phyloP scores from a whole-genome alignment of 2,113 vertebrate species.

The Sterrhoptilus dennistouni region DNA sequence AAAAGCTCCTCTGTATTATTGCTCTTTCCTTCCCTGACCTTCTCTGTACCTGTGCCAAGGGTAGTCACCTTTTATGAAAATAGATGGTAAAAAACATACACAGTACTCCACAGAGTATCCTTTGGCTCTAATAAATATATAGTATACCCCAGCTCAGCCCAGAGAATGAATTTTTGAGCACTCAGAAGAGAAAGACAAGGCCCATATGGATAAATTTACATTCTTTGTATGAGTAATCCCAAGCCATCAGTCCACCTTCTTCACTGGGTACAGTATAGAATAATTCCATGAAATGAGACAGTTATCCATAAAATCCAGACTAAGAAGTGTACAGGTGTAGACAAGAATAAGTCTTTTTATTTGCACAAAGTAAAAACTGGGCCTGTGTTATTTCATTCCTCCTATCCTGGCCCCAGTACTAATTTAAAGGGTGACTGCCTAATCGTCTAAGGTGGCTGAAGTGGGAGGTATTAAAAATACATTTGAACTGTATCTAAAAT shows the following conservation, averaged over 20 bases:
- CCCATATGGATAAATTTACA: neutral
- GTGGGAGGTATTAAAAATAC: neutral
- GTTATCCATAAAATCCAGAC: neutral
- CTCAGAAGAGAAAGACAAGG: neutral
- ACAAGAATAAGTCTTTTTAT: neutral
- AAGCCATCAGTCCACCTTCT: neutral
- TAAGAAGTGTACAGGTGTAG: neutral
- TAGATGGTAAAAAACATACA: neutral
- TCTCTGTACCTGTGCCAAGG: neutral
- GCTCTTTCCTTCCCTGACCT: neutral
- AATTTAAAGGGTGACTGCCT: neutral
- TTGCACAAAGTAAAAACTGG: neutral
- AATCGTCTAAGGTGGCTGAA: neutral
- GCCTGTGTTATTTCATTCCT: neutral
- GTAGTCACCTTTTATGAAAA: neutral
- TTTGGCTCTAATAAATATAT: neutral
- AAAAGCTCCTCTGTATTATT: neutral
- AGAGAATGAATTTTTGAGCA: neutral
- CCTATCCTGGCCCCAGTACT: neutral
- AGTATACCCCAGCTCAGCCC: neutral
- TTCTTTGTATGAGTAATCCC: neutral
- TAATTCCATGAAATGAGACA: neutral
- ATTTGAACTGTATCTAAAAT: neutral
- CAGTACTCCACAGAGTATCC: neutral
- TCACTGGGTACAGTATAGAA: rapidly evolving